phyloP scores from a whole-genome alignment of 2,113 vertebrate genomes.

The Bungarus multicinctus region DNA sequence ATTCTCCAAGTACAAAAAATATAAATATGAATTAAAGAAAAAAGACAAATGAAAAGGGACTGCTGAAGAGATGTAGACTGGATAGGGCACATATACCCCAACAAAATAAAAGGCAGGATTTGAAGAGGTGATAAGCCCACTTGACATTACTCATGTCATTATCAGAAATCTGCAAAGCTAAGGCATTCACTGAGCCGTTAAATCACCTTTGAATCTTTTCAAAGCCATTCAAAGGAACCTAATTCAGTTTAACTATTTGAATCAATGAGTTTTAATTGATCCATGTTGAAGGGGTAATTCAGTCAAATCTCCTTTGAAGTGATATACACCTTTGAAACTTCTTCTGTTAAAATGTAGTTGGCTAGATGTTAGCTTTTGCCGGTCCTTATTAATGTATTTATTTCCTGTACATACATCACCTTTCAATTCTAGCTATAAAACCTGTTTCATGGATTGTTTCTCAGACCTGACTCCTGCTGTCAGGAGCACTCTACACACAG shows the following conservation, averaged over 20 bases:
- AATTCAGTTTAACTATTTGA: neutral
- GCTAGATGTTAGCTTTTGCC: neutral
- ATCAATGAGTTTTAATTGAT: neutral
- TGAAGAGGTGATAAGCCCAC: neutral
- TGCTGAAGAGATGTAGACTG: neutral
- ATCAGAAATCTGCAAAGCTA: neutral
- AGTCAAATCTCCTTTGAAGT: neutral
- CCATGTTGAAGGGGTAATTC: neutral
- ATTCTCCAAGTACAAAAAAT: neutral
- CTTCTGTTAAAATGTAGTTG: neutral
- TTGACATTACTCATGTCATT: neutral
- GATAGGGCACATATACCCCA: neutral
- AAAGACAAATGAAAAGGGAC: neutral
- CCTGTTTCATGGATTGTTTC: neutral
- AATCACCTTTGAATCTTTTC: neutral
- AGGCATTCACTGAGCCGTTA: neutral
- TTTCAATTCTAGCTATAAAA: neutral
- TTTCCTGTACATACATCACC: neutral
- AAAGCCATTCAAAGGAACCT: neutral
- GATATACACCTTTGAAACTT: neutral
- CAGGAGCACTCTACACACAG: neutral
- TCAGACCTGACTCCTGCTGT: neutral
- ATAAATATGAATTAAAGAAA: neutral
- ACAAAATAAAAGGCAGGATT: neutral
- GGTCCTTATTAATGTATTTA: neutral